phyloP scores from a whole-genome alignment of 2,888 invertebrate species.

The Arctia plantaginis region DNA sequence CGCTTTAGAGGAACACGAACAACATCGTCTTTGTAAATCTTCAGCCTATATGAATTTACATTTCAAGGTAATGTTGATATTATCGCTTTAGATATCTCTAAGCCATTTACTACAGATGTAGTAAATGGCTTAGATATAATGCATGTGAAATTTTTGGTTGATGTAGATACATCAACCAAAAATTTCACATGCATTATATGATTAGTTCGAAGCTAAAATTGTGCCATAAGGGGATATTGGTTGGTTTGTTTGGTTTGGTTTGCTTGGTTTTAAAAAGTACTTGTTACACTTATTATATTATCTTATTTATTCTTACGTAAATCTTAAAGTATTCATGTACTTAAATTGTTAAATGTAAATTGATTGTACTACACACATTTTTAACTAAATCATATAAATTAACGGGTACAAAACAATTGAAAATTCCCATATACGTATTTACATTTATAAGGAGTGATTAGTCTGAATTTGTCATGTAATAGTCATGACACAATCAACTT shows the following conservation, averaged over 20 bases:
- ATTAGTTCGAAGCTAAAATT: too few relatives aligned
- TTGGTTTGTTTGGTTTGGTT: too few relatives aligned
- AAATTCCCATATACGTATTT: too few relatives aligned
- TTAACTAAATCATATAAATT: neutral
- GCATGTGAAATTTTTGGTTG: neutral
- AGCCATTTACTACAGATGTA: neutral
- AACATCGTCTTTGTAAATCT: conserved; percentile 97
- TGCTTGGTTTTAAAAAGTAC: too few relatives aligned
- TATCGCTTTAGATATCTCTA: neutral
- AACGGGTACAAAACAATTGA: too few relatives aligned
- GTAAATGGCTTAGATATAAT: too few relatives aligned
- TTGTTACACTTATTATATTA: too few relatives aligned
- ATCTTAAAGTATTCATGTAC: too few relatives aligned
- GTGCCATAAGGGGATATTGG: too few relatives aligned
- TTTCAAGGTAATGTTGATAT: conserved; percentile 89
- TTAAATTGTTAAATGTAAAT: too few relatives aligned
- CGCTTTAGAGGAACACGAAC: conserved; percentile 99
- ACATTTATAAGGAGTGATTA: neutral
- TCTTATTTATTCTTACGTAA: too few relatives aligned
- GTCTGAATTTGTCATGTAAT: neutral
- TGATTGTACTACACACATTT: too few relatives aligned
- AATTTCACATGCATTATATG: neutral
- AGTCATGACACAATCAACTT: neutral
- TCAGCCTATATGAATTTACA: conserved; percentile 99
- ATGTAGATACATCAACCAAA: neutral